Conservation (phyloP, 1,140 invertebrate genomes). For the Caenorhabditis brenneri region DNA sequence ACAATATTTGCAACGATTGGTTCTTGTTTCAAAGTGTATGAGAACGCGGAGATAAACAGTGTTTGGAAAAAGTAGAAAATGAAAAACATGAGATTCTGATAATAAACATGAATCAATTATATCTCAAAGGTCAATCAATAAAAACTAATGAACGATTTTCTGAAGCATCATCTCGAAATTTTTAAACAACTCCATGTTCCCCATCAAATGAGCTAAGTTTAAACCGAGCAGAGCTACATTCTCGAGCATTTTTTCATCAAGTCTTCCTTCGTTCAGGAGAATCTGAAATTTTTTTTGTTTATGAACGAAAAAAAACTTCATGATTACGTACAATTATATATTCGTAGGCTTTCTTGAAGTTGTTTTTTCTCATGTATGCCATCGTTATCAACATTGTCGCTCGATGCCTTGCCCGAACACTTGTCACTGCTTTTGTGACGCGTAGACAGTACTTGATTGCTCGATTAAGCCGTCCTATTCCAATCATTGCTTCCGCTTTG, state of each 20-base stretch:
- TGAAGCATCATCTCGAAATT: background rate
- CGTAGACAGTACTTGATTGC: background rate
- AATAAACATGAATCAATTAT: background rate
- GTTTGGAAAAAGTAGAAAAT: background rate
- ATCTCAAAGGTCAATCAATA: background rate
- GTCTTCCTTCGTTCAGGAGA: background rate
- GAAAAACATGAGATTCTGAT: background rate
- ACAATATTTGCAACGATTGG: background rate
- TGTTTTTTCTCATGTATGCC: slow-evolving; percentile 12
- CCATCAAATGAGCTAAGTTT: slow-evolving; percentile 22
- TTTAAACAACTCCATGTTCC: background rate
- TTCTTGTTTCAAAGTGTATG: background rate
- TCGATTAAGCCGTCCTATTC: slow-evolving; percentile 2
- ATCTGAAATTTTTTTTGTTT: background rate
- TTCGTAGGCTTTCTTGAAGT: background rate
- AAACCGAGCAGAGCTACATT: slow-evolving; percentile 16
- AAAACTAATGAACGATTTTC: background rate
- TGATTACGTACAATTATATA: background rate
- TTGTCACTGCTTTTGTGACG: background rate
- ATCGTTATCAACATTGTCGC: background rate
- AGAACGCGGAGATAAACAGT: background rate
- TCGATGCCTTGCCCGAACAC: background rate
- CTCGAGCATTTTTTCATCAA: background rate
- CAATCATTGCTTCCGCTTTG: slow-evolving; percentile 8
- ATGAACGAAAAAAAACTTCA: background rate